These are phyloP conservation scores for Amphimallon solstitiale DNA, from an alignment of 2,888 invertebrate species.

Conservation along the genomic window DNA sequence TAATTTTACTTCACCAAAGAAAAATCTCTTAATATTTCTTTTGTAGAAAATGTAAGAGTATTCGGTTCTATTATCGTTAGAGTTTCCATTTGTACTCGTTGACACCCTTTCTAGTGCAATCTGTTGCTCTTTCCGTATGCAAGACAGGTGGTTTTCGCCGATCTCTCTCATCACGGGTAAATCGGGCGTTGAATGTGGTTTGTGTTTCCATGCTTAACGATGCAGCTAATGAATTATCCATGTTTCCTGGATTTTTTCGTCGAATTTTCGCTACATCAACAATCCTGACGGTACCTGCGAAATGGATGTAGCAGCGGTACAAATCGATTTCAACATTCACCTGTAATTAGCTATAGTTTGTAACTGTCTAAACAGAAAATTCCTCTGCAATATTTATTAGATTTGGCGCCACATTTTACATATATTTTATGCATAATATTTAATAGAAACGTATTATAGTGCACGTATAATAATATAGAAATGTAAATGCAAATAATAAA, in stretches of 20 bases:
- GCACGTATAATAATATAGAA: too few relatives aligned
- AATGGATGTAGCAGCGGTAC: too few relatives aligned
- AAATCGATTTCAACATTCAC: too few relatives aligned
- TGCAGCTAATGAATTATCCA: slow-evolving; percentile 34
- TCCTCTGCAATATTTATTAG: too few relatives aligned
- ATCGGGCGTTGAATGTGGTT: slow-evolving; percentile 51
- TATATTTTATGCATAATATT: too few relatives aligned
- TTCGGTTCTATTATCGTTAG: slow-evolving; percentile 2
- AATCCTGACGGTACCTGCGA: too few relatives aligned
- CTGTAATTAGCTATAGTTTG: too few relatives aligned
- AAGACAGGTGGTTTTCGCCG: slow-evolving; percentile 47
- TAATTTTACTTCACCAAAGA: too few relatives aligned
- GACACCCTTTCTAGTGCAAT: slow-evolving; percentile 31
- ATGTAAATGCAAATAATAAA: too few relatives aligned
- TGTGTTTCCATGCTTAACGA: slow-evolving; percentile 43
- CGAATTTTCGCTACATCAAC: neutral
- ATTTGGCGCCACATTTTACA: too few relatives aligned
- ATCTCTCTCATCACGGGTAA: slow-evolving; percentile 50
- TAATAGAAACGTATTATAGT: too few relatives aligned
- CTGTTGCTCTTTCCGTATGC: slow-evolving; percentile 49
- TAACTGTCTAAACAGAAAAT: too few relatives aligned
- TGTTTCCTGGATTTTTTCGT: slow-evolving; percentile 16
- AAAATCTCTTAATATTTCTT: neutral
- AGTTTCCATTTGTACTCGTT: slow-evolving; percentile 15
- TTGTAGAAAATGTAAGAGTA: slow-evolving; percentile 1